Conservation (phyloP, 1,140 invertebrate species). For the Cyclargus thomasi region DNA sequence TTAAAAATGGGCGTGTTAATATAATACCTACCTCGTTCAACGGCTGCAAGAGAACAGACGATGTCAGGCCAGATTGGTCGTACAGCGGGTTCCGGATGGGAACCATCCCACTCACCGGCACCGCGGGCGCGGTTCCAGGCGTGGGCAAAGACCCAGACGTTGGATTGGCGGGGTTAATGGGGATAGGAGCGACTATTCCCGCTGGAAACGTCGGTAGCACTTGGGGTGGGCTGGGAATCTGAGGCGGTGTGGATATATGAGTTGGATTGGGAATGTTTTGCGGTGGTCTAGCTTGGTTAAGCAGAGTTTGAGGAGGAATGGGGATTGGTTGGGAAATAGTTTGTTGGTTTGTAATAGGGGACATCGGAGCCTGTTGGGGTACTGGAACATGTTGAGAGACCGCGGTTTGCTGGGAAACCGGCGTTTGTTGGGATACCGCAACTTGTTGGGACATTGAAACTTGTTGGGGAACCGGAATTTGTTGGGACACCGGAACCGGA, state of each 20-base stretch:
- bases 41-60: conserved; percentile 59
- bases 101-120: conserved; percentile 43
- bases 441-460: not conserved
- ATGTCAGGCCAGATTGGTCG: conserved; percentile 51
- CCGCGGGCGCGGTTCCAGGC: no score
- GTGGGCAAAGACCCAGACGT: not conserved
- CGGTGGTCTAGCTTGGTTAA: not conserved
- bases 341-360: not conserved
- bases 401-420: not conserved
- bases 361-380: not conserved
- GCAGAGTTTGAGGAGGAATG: not conserved
- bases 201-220: not conserved
- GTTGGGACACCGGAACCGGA: not conserved
- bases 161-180: conserved; percentile 6
- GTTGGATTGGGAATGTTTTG: not conserved
- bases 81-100: conserved; percentile 59
- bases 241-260: not conserved
- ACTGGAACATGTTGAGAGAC: not conserved
- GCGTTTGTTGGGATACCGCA: not conserved
- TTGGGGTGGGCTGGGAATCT: not conserved
- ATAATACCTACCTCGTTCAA: conserved; percentile 54
- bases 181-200: not conserved
- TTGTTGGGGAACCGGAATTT: not conserved
- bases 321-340: not conserved
- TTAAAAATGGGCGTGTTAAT: not conserved